These are phyloP conservation scores for Drosophila multiciliata DNA, from an alignment of 2,888 invertebrate genomes.

Conservation along the genomic window DNA sequence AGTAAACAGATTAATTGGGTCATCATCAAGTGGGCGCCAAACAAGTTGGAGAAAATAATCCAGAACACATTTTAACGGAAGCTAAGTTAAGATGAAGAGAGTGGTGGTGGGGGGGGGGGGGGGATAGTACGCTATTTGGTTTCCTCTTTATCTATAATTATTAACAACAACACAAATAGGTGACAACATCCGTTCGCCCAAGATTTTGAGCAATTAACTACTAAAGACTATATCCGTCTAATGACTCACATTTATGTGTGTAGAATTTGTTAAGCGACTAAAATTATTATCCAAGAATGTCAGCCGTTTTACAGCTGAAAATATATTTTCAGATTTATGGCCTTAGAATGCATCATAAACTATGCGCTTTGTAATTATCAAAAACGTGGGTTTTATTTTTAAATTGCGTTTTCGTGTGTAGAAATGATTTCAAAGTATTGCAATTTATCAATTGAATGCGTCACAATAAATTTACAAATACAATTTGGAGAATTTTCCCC, in stretches of 20 bases:
- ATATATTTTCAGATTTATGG: neutral
- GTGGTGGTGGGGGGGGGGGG: too few species aligned
- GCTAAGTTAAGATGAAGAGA: neutral
- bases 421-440: neutral
- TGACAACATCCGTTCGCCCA: conserved; percentile 19
- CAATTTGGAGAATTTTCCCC: neutral
- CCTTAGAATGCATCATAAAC: neutral
- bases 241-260: neutral
- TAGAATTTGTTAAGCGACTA: neutral
- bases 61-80: conserved; percentile 23
- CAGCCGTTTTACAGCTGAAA: neutral
- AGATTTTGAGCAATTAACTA: conserved; percentile 2
- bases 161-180: neutral
- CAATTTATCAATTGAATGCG: conserved; percentile 1
- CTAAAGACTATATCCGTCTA: neutral
- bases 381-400: neutral
- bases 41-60: conserved; percentile 16
- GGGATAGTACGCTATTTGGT: neutral
- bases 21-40: conserved; percentile 55
- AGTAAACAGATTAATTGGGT: conserved; percentile 80
- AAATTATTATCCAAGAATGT: neutral
- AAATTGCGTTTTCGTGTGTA: neutral
- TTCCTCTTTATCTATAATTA: conserved; percentile 14
- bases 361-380: neutral
- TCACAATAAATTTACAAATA: neutral